Evolutionary conservation across 2,113 vertebrate genomes (phyloP), one percentile per base, ranked within the genome.

Genomic region (Hyaena hyaena): DNA sequence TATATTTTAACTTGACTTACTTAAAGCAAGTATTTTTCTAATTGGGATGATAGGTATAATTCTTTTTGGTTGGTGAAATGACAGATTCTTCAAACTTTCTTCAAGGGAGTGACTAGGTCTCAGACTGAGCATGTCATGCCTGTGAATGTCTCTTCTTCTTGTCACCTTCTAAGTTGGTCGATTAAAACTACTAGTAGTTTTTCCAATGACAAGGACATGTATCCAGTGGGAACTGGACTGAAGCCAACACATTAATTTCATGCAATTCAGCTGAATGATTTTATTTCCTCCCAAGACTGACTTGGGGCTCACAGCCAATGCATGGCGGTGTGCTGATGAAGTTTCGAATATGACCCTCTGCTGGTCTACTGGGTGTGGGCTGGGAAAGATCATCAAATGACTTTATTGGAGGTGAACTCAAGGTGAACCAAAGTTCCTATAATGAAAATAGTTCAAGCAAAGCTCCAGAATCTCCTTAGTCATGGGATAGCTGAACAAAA

Each of bases 161-260:
- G 69, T 90, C 50, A 88, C 79, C 69, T 90, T 94, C 65, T 81
- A 82, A 88, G 53, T 33, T 86, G 88, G 92, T 89, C 93, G 90
- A 43, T 82, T 81, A 82, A 95, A 93, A 26, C 50, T 85, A 81
- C 86, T 61, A 85, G 39, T 35, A 43, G 43, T 90, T 92, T 92
- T 53, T 90, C 94, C 80, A 87, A 84, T 55, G 84, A 88, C 61
- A 39, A 97, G 77, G 90, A 98, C 90, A 82, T 10, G 48, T 55
- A 79, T 63, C 90, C 80, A 90, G 43, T 73, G 90, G 90, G 94
- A 96, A 68, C 43, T 93, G 85, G 81, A 92, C 66, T 71, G 53
- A 96, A 90, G 95, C 81, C 95, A 96, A 69, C 84, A 92, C 93
- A 94, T 96, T 97, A 82, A 96, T 95, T 90, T 96, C 71, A 79